Percentiles rank a stretch among this genome's conserved stretches.
These are phyloP conservation scores for Cololabis saira DNA, from an alignment of 2,113 vertebrate genomes.

Conservation along the genomic window DNA sequence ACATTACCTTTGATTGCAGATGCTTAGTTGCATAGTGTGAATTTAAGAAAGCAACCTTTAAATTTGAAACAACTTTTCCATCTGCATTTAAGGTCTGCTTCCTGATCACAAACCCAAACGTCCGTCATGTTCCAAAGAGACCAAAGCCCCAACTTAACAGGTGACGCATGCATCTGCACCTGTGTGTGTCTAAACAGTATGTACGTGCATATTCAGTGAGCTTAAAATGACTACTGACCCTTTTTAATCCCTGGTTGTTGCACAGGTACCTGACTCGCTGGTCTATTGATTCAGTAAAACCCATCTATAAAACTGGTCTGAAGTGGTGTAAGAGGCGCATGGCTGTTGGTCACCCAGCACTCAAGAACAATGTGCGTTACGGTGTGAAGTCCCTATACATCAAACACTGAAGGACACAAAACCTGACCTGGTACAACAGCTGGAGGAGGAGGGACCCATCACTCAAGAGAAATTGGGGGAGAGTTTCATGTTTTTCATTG, in stretches of 20 bases:
- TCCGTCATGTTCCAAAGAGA: slow-evolving; percentile 84
- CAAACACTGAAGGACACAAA: slow-evolving; percentile 82
- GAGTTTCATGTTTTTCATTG: not conserved
- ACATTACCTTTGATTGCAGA: too few species aligned
- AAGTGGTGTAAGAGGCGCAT: slow-evolving; percentile 92
- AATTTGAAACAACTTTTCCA: not conserved
- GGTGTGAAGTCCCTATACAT: slow-evolving; percentile 75
- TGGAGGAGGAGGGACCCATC: slow-evolving; percentile 6
- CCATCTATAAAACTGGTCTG: slow-evolving; percentile 89
- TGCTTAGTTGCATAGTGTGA: too few species aligned
- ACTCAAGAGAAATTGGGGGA: not conserved
- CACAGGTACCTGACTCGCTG: slow-evolving; percentile 94
- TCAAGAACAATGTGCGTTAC: slow-evolving; percentile 88
- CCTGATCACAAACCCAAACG: slow-evolving; percentile 91
- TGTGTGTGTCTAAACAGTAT: not conserved
- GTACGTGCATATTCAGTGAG: not conserved
- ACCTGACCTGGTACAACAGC: slow-evolving; percentile 8
- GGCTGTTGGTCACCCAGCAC: slow-evolving; percentile 86
- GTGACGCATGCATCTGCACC: slow-evolving; percentile 63
- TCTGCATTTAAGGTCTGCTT: slow-evolving; percentile 87
- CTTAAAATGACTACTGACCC: not conserved
- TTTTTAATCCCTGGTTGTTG: slow-evolving; percentile 5
- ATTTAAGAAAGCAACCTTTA: not conserved
- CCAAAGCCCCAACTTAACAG: slow-evolving; percentile 86
- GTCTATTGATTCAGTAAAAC: slow-evolving; percentile 85